A percentile compares a stretch with the other conserved stretches of the same genome.
phyloP scores from a whole-genome alignment of 2,113 vertebrate species.

The Promerops cafer region DNA sequence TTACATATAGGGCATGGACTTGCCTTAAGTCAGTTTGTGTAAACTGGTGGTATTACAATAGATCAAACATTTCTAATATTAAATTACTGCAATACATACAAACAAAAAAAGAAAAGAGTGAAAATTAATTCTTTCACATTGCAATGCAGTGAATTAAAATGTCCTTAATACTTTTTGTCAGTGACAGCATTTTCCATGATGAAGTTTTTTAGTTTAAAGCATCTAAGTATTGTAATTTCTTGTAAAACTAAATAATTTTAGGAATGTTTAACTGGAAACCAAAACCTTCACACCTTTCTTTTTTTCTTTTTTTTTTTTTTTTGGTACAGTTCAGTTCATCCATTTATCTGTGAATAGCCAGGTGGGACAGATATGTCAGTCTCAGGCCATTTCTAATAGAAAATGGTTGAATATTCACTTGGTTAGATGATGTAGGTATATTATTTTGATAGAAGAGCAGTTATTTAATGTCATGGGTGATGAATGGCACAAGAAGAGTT shows the following conservation, averaged over 20 bases:
- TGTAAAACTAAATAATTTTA: background rate
- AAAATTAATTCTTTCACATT: background rate
- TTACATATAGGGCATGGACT: background rate
- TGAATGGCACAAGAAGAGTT: slow-evolving; percentile 49
- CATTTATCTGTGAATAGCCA: slow-evolving; percentile 42
- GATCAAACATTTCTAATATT: background rate
- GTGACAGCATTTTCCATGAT: background rate
- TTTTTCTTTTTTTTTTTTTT: background rate
- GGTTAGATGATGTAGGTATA: slow-evolving; percentile 59
- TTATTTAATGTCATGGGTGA: slow-evolving; percentile 65
- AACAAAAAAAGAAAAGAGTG: background rate
- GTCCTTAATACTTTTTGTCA: background rate
- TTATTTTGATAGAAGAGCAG: slow-evolving; percentile 66
- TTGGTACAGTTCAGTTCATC: background rate
- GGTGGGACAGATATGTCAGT: slow-evolving; percentile 44
- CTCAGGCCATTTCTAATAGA: slow-evolving; percentile 28
- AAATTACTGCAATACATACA: background rate
- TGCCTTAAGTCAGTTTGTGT: background rate
- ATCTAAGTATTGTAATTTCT: background rate
- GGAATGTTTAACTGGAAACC: background rate
- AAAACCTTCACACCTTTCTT: background rate
- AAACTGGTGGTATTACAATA: background rate
- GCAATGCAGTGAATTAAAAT: background rate
- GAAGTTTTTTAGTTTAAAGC: background rate
- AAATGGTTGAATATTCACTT: slow-evolving; percentile 61